Conservation (phyloP, 2,113 vertebrate genomes). For the Macaca fascicularis region DNA sequence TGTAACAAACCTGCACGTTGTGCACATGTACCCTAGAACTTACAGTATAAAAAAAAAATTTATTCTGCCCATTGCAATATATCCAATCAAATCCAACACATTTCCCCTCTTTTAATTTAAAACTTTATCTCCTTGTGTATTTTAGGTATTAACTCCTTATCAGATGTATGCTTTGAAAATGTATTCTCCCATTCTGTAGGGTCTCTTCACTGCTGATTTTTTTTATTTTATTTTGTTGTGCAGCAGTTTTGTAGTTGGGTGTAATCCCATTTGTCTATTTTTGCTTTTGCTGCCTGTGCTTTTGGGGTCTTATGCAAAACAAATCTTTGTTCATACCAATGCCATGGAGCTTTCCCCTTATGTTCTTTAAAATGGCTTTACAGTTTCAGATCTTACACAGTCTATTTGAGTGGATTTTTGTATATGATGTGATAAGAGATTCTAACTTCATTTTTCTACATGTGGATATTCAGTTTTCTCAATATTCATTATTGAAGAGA, state of each 20-base stretch:
- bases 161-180: background rate
- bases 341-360: background rate
- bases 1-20: too few relatives aligned
- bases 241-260: background rate
- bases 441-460: background rate
- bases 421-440: background rate
- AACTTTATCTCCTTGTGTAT: background rate
- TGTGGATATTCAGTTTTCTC: background rate
- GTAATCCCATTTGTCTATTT: background rate
- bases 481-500: background rate
- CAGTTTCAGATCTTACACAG: background rate
- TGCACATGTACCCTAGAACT: too few relatives aligned
- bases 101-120: background rate
- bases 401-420: background rate
- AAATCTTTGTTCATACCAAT: background rate
- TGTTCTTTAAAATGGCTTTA: background rate
- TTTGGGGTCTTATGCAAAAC: background rate
- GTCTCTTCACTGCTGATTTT: background rate
- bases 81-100: background rate
- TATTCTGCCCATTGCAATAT: background rate
- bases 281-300: background rate
- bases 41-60: background rate
- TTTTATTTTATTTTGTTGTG: background rate
- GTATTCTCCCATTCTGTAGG: background rate
- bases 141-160: background rate